Percentiles rank a stretch among this genome's conserved stretches.
Evolutionary conservation across 2,797 vertebrate species (phyloP).

Genomic region (Bryconaethiops microstoma): DNA sequence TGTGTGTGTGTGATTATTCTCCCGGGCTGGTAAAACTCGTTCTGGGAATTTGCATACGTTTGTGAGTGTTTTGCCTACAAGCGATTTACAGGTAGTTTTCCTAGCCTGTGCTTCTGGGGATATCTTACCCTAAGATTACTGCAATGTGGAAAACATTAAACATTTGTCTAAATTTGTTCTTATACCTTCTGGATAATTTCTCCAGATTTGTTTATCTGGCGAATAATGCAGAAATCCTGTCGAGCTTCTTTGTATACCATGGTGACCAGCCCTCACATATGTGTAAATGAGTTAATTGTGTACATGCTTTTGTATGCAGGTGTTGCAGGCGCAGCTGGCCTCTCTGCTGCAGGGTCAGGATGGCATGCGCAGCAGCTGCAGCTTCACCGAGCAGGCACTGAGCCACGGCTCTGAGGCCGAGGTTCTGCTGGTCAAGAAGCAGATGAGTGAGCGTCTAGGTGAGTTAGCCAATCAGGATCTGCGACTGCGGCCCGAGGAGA

Average conservation of each 20-base stretch:
- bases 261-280: too few relatives aligned
- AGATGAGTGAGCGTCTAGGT: slow-evolving; percentile 92
- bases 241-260: too few relatives aligned
- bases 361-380: slow-evolving; percentile 92
- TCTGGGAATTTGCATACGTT: neutral
- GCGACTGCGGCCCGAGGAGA: slow-evolving; percentile 90
- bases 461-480: slow-evolving; percentile 88
- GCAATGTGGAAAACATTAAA: too few relatives aligned
- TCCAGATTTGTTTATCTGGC: too few relatives aligned
- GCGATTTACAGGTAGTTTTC: neutral
- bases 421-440: slow-evolving; percentile 95
- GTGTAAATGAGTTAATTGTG: neutral
- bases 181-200: too few relatives aligned
- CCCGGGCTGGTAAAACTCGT: neutral
- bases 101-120: neutral
- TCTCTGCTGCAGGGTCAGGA: slow-evolving; percentile 91
- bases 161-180: too few relatives aligned
- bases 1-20: slow-evolving; percentile 18
- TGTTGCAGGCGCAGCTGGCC: slow-evolving; percentile 92
- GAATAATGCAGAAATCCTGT: too few relatives aligned
- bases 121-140: too few relatives aligned
- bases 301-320: slow-evolving; percentile 71
- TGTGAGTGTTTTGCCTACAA: neutral
- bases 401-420: slow-evolving; percentile 92
- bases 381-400: slow-evolving; percentile 93